Conservation (phyloP, 2,797 vertebrate genomes). For the Brachyalestes nurse region DNA sequence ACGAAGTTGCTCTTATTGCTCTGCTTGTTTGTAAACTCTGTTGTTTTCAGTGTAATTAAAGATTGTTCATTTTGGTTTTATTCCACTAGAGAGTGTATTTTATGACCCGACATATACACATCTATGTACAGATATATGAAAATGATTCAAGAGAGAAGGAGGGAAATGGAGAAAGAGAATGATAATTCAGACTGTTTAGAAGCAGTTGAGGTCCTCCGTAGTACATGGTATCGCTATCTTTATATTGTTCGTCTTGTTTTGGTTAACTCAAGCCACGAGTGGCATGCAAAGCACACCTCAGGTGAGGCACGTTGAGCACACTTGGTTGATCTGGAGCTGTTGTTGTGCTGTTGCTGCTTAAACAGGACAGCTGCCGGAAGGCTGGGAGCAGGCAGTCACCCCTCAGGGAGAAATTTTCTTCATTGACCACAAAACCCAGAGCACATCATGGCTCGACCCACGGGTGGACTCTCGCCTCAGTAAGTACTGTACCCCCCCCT, state of each 20-base stretch:
- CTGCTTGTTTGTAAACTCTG: constrained; percentile 15
- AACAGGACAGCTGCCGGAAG: constrained; percentile 68
- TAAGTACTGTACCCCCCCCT: constrained; percentile 58
- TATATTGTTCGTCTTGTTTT: constrained; percentile 19
- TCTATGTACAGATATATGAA: too few relatives aligned
- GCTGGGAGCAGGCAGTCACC: constrained; percentile 67
- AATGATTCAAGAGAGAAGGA: neutral
- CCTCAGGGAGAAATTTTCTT: constrained; percentile 70
- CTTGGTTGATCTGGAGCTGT: constrained; percentile 59
- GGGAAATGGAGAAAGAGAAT: neutral
- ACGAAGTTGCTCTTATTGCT: too few relatives aligned
- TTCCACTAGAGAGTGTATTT: neutral
- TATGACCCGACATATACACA: neutral
- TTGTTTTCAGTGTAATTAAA: neutral
- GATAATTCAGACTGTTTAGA: too few relatives aligned
- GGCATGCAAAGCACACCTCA: constrained; percentile 17
- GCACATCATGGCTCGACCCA: constrained; percentile 68
- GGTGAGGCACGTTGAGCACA: constrained; percentile 1
- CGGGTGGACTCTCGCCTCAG: constrained; percentile 59
- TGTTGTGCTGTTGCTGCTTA: constrained; percentile 63
- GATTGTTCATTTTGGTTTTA: neutral
- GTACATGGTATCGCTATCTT: too few relatives aligned
- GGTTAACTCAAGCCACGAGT: constrained; percentile 11
- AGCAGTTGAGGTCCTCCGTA: too few relatives aligned
- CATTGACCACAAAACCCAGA: constrained; percentile 72